These are phyloP conservation scores for Ranitomeya imitator DNA, from an alignment of 2,113 vertebrate genomes.

Conservation along the genomic window DNA sequence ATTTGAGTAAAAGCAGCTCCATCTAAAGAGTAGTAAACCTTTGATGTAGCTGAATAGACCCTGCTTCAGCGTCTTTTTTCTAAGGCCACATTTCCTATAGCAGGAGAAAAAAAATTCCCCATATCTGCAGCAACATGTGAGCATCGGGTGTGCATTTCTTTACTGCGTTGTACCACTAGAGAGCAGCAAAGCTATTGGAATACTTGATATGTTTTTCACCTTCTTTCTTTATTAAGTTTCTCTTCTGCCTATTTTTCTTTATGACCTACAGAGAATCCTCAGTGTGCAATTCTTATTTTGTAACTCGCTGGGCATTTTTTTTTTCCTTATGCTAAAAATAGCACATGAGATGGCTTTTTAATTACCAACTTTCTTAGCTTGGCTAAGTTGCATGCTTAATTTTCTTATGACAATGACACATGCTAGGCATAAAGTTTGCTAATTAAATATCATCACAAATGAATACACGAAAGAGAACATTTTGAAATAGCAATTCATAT, in stretches of 20 bases:
- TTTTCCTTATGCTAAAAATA: constrained; percentile 51
- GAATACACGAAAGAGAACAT: constrained; percentile 54
- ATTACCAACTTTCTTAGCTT: constrained; percentile 58
- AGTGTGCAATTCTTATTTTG: constrained; percentile 52
- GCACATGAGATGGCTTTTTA: constrained; percentile 57
- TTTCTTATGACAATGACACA: constrained; percentile 58
- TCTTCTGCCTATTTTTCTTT: constrained; percentile 43
- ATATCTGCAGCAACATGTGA: background rate
- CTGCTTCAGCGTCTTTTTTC: background rate
- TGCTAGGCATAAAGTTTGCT: constrained; percentile 58
- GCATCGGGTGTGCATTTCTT: background rate
- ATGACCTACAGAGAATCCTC: constrained; percentile 57
- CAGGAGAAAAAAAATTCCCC: background rate
- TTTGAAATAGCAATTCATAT: constrained; percentile 55
- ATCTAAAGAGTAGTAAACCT: background rate
- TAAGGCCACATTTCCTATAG: background rate
- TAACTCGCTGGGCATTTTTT: constrained; percentile 51
- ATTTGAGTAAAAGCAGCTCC: background rate
- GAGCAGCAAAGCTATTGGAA: constrained; percentile 54
- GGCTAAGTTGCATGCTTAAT: constrained; percentile 58
- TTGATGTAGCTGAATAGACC: background rate
- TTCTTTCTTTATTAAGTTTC: constrained; percentile 41
- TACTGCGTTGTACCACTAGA: constrained; percentile 11
- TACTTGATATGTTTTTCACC: background rate
- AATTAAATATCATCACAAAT: constrained; percentile 58